phyloP scores from a whole-genome alignment of 2,113 vertebrate genomes.

The Varanus salvator region DNA sequence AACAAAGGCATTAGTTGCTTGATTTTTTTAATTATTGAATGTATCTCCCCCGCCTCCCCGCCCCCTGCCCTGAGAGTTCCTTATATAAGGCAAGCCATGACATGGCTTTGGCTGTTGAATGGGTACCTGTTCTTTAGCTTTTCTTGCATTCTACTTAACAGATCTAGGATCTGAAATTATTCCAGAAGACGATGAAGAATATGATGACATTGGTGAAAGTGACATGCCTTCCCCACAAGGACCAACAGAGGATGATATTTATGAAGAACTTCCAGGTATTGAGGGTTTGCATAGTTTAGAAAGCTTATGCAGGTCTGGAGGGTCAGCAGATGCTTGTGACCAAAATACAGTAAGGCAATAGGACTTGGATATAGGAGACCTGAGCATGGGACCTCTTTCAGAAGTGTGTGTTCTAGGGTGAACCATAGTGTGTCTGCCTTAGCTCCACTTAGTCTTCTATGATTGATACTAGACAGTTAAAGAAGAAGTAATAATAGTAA shows the following conservation, averaged over 20 bases:
- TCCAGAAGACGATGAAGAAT: conserved; percentile 85
- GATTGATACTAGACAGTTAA: background rate
- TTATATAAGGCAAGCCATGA: background rate
- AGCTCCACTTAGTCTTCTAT: background rate
- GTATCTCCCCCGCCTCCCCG: background rate
- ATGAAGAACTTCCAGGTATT: conserved; percentile 92
- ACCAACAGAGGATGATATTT: conserved; percentile 84
- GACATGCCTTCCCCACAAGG: conserved; percentile 28
- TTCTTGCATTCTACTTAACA: conserved; percentile 54
- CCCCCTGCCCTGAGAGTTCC: too few relatives aligned
- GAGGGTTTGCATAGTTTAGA: conserved; percentile 4
- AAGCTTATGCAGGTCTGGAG: conserved; percentile 18
- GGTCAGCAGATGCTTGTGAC: background rate
- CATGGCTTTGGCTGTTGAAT: background rate
- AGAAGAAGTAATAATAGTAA: background rate
- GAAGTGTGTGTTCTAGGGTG: background rate
- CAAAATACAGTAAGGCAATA: background rate
- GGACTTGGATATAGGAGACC: background rate
- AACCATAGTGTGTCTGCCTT: background rate
- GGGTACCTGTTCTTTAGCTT: conserved; percentile 14
- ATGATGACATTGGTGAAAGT: conserved; percentile 84
- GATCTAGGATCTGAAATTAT: conserved; percentile 82
- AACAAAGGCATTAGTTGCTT: background rate
- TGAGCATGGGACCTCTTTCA: background rate
- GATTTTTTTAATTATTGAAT: background rate